Evolutionary conservation across 2,797 vertebrate species (phyloP), one percentile per base, ranked within the genome.

Genomic region (Muscicapa striata): DNA sequence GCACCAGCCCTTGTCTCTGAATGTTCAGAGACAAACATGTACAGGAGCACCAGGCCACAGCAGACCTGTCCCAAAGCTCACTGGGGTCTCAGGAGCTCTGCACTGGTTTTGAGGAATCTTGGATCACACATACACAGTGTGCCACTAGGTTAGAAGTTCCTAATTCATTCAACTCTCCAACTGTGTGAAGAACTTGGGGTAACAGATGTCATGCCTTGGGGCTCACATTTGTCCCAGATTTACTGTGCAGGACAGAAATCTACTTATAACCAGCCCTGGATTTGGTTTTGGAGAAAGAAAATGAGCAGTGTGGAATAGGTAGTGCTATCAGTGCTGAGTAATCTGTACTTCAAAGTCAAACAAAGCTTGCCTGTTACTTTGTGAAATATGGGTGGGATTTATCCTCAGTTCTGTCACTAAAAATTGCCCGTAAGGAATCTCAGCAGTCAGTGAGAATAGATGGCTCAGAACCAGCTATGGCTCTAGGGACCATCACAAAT

Each of bases 321-420:
- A 75, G 36, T 52, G 75, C 46, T 90, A 59, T 84, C 41, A 67
- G 21, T 1, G 0, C 70, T 82, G 72, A 85, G 43, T 83, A 72
- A 93, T 87, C 62, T 93, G 73, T 94, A 66, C 76, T 92, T 92
- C 48, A 73, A 93, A 93, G 82, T 86, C 82, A 84, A 92, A 87
- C 66, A 92, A 95, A 96, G 84, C 87, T 87, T 7, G 36, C 46
- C 78, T 78, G 66, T 79, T 93, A 91, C 75, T 20, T 72, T 48
- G 46, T 89, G 87, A 89, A 91, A 85, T 72, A 84, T 0, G 0
- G n/a, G 51, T 51, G 43, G 84, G 75, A 92, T 87, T 92, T 93
- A 87, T 90, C 66, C 73, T 84, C n/a, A 36, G 43, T 46, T 83
- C 88, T 94, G 69, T 92, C 81, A 84, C 69, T 88, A 59, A 83